Evolutionary conservation across 1,140 invertebrate species (phyloP), one percentile per base, ranked within the genome.

Genomic region (Hyphantria cunea): DNA sequence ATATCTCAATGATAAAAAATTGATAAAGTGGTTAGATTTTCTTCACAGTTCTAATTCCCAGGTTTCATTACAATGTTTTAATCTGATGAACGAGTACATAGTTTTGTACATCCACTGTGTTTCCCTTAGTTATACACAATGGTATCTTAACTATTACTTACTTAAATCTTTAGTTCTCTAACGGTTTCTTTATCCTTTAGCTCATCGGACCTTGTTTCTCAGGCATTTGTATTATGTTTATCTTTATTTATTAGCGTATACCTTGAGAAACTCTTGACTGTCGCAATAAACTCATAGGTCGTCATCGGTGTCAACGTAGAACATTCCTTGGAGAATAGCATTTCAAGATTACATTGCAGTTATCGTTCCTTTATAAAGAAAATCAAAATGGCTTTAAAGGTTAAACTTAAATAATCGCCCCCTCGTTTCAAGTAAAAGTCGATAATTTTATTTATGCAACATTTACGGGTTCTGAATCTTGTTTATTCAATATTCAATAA

Each of bases 21-120:
- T n/a, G n/a, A n/a, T n/a, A n/a, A n/a, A n/a, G n/a, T n/a, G n/a
- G n/a, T n/a, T n/a, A n/a, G n/a, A n/a, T n/a, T n/a, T n/a, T n/a
- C n/a, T n/a, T n/a, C n/a, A n/a, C n/a, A n/a, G n/a, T 66, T 58
- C 64, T 62, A 52, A 61, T 66, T 66, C 58, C 47, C 64, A 66
- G 12, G 64, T 7, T 50, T 56, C 52, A 66, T 66, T 65, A 61
- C 45, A 66, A 59, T 66, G 59, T 66, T 61, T 15, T 53, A 66
- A 61, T 66, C 51, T 61, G 54, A 63, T 55, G 44, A 49, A 64
- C 59, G 60, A 59, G 49, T 50, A 64, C 48, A 25, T 47, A 39
- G 33, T 56, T 66, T 69, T 68, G 72, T 71, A 70, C 68, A 69
- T 69, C 63, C 65, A 53, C 66, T 64, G 63, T 58, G 65, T 74